phyloP scores from a whole-genome alignment of 1,140 invertebrate genomes.

The Saccostrea glomerata region DNA sequence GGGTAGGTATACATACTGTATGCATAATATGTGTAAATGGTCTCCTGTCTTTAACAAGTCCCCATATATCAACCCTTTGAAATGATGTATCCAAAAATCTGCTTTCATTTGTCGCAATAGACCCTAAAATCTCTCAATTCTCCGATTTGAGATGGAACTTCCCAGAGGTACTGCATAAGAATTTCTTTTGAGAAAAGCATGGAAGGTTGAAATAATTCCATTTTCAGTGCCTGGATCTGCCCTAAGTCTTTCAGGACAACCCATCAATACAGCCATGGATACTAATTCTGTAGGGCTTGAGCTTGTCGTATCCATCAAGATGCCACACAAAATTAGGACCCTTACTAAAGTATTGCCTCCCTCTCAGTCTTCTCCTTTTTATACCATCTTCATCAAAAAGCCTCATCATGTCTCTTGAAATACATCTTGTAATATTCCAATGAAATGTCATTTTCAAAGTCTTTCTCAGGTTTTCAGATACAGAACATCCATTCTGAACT shows the following conservation, averaged over 20 bases:
- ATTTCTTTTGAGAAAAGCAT: neutral
- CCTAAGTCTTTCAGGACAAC: neutral
- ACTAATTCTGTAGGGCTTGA: too few relatives aligned
- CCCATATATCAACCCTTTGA: neutral
- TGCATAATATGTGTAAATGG: neutral
- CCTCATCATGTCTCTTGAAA: too few relatives aligned
- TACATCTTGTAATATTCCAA: too few relatives aligned
- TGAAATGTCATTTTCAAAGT: too few relatives aligned
- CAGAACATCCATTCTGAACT: too few relatives aligned
- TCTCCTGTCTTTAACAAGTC: neutral
- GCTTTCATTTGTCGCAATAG: neutral
- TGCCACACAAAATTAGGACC: too few relatives aligned
- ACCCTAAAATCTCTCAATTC: conserved; percentile 8
- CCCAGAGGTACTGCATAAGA: neutral
- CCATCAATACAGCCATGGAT: too few relatives aligned
- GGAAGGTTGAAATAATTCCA: neutral
- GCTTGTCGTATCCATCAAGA: too few relatives aligned
- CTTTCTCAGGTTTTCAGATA: too few relatives aligned
- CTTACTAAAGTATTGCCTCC: too few relatives aligned
- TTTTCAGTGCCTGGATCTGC: neutral
- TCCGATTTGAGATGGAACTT: neutral
- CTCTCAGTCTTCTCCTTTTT: too few relatives aligned
- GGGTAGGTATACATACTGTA: neutral
- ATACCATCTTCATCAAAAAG: too few relatives aligned
- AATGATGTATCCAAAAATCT: conserved; percentile 11